Conservation (phyloP, 2,888 invertebrate species). For the Mythimna vitellina region DNA sequence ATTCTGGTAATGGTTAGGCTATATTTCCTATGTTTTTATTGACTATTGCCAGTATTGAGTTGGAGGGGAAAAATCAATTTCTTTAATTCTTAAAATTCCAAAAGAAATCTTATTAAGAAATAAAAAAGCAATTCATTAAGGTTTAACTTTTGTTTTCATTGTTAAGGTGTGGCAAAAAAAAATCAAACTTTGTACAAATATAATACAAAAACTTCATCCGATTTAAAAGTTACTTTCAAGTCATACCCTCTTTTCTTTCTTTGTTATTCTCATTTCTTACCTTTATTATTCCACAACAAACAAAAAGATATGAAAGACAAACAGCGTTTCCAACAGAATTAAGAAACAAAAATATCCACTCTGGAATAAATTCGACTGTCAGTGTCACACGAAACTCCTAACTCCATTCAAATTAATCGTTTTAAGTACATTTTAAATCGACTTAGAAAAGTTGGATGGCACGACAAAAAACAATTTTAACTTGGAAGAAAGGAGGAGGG, state of each 20-base stretch:
- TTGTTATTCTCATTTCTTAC: conserved; percentile 55
- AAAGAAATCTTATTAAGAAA: neutral
- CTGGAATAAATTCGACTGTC: conserved; percentile 72
- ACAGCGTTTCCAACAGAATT: conserved; percentile 63
- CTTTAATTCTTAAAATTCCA: neutral
- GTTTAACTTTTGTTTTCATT: conserved; percentile 15
- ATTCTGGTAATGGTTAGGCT: too few species aligned
- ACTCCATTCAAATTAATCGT: conserved; percentile 79
- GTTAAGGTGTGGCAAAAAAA: conserved; percentile 24
- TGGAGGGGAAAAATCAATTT: neutral
- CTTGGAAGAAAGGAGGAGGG: conserved; percentile 73
- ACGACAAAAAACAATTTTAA: conserved; percentile 76
- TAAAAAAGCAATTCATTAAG: neutral
- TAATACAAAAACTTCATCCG: conserved; percentile 55
- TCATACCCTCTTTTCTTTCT: conserved; percentile 48
- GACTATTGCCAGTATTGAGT: too few species aligned
- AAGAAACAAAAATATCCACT: conserved; percentile 67
- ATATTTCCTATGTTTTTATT: too few species aligned
- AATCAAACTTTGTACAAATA: conserved; percentile 25
- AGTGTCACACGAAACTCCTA: conserved; percentile 72
- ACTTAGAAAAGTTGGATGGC: conserved; percentile 76
- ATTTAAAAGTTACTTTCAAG: conserved; percentile 58
- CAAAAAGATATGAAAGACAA: conserved; percentile 64
- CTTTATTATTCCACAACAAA: conserved; percentile 62
- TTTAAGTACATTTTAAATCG: conserved; percentile 79